Evolutionary conservation across 1,140 invertebrate genomes (phyloP).

Genomic region (Cydia splendana): DNA sequence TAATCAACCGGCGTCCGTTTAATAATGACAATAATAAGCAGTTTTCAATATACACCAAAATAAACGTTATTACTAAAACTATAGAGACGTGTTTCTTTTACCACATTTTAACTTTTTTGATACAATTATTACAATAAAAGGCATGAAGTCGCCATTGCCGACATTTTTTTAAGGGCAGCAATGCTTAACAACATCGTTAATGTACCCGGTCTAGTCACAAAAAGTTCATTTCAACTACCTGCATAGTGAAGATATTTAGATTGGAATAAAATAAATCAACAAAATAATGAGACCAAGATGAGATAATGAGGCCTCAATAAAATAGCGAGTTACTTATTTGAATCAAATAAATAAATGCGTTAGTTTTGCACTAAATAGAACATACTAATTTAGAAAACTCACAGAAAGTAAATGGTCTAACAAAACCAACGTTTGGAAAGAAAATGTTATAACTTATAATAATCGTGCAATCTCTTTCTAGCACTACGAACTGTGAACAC

Average conservation of each 20-base stretch:
- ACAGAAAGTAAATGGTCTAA: too few relatives aligned
- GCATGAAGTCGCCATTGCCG: slow-evolving; percentile 23
- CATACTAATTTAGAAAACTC: too few relatives aligned
- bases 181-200: slow-evolving; percentile 5
- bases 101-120: slow-evolving; percentile 30
- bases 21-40: slow-evolving; percentile 22
- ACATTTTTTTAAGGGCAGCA: slow-evolving; percentile 15
- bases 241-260: slow-evolving; percentile 6
- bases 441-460: too few relatives aligned
- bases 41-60: neutral
- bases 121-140: slow-evolving; percentile 33
- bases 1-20: slow-evolving; percentile 22
- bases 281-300: neutral
- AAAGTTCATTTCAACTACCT: neutral
- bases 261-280: slow-evolving; percentile 12
- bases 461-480: too few relatives aligned
- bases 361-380: too few relatives aligned
- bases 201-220: neutral
- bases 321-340: neutral
- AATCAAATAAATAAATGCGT: neutral
- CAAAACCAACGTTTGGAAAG: too few relatives aligned
- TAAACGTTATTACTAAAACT: slow-evolving; percentile 4
- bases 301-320: slow-evolving; percentile 6
- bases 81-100: slow-evolving; percentile 25
- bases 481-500: too few relatives aligned